These are phyloP conservation scores for Dicerorhinus sumatrensis DNA, from an alignment of 2,113 vertebrate species.

Conservation along the genomic window DNA sequence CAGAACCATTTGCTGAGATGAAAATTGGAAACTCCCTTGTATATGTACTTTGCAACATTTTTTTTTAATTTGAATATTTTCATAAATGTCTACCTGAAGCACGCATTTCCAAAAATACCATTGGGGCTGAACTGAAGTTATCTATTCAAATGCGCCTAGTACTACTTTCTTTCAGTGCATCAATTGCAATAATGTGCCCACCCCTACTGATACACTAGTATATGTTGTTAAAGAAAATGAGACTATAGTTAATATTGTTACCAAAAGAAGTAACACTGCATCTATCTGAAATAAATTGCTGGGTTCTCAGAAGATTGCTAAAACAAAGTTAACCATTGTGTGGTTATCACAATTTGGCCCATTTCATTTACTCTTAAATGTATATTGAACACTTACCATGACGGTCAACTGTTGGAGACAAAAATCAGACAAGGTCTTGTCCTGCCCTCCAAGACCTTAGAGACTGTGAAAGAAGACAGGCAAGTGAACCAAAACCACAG, in stretches of 20 bases:
- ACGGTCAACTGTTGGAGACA: not conserved
- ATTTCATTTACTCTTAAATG: not conserved
- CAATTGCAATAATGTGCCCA: not conserved
- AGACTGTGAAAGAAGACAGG: not conserved
- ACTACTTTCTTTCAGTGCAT: not conserved
- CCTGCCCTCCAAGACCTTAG: not conserved
- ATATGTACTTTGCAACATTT: not conserved
- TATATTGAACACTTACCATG: not conserved
- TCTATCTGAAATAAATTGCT: not conserved
- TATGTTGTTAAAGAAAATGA: constrained; percentile 23
- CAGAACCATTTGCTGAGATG: not conserved
- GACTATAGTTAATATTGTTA: not conserved
- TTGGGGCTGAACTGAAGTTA: not conserved
- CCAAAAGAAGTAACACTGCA: not conserved
- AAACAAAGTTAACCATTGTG: not conserved
- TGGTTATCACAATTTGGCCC: not conserved
- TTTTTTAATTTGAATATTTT: not conserved
- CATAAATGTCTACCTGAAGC: not conserved
- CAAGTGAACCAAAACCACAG: not conserved
- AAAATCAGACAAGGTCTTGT: not conserved
- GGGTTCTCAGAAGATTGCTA: not conserved
- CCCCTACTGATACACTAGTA: not conserved
- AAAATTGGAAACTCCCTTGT: not conserved
- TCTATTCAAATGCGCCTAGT: not conserved
- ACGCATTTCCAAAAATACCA: not conserved